Evolutionary conservation across 2,797 vertebrate genomes (phyloP).

Genomic region (Bovichtus diacanthus): DNA sequence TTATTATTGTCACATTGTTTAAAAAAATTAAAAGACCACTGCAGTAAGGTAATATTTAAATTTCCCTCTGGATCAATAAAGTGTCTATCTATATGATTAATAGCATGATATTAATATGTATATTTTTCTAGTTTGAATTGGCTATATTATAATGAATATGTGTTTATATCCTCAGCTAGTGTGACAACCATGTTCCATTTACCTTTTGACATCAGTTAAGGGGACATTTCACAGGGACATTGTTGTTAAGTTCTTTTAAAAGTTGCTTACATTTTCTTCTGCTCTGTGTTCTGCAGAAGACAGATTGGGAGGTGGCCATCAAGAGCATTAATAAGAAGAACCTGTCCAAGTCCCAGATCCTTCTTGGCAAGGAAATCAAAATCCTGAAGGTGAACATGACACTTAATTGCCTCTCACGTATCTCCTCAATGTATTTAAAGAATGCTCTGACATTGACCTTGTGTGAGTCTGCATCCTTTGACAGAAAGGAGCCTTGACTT

Average conservation of each 20-base stretch:
- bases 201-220: neutral
- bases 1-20: too few relatives aligned
- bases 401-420: slow-evolving; percentile 21
- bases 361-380: slow-evolving; percentile 93
- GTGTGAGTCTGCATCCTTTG: neutral
- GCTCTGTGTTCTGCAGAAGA: slow-evolving; percentile 85
- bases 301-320: slow-evolving; percentile 93
- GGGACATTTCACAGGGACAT: neutral
- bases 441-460: slow-evolving; percentile 13
- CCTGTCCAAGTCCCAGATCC: slow-evolving; percentile 92
- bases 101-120: too few relatives aligned
- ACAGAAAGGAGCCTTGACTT: neutral
- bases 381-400: slow-evolving; percentile 88
- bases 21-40: too few relatives aligned
- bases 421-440: slow-evolving; percentile 13
- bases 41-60: too few relatives aligned
- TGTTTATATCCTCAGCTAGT: too few relatives aligned
- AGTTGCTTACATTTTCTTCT: too few relatives aligned
- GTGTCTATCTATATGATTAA: too few relatives aligned
- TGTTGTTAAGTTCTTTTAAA: neutral
- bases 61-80: too few relatives aligned
- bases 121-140: too few relatives aligned
- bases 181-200: too few relatives aligned
- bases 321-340: slow-evolving; percentile 97
- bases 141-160: too few relatives aligned